Conservation (phyloP, 37 sponge, comb jelly and placozoan genomes). For the Hormiphora californensis region DNA sequence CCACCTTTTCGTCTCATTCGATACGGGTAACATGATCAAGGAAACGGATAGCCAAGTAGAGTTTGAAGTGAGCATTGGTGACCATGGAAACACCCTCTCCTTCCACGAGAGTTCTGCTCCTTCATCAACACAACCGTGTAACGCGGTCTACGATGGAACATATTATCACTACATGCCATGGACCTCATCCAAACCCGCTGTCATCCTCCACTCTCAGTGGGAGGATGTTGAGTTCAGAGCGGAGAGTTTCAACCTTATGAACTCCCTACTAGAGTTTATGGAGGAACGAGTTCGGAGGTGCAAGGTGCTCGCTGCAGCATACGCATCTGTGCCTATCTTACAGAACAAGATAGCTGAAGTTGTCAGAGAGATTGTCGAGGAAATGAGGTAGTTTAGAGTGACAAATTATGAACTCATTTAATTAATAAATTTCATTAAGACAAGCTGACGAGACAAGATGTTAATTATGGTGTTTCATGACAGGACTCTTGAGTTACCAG, state of each 20-base stretch:
- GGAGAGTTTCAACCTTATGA: slow-evolving; percentile 44
- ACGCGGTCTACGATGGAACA: slow-evolving; percentile 56
- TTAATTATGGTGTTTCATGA: neutral
- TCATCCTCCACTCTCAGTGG: slow-evolving; percentile 52
- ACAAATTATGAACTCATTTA: too few species aligned
- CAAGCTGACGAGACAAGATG: neutral
- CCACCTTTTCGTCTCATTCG: slow-evolving; percentile 41
- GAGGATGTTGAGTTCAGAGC: slow-evolving; percentile 47
- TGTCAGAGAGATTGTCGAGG: neutral
- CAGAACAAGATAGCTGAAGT: neutral
- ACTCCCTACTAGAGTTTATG: neutral
- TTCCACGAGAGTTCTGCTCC: neutral
- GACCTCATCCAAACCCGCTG: slow-evolving; percentile 43
- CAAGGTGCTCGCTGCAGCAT: neutral
- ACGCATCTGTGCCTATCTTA: neutral
- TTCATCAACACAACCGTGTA: slow-evolving; percentile 51
- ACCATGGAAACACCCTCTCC: slow-evolving; percentile 41
- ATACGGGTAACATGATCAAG: slow-evolving; percentile 47
- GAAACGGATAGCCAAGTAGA: slow-evolving; percentile 47
- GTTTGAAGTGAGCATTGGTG: slow-evolving; percentile 56
- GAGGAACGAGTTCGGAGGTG: neutral
- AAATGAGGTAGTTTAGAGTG: too few species aligned
- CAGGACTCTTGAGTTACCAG: neutral
- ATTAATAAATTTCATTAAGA: too few species aligned
- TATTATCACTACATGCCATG: slow-evolving; percentile 56